Conservation (phyloP, 2,113 vertebrate genomes). For the Platycercus adscitus region DNA sequence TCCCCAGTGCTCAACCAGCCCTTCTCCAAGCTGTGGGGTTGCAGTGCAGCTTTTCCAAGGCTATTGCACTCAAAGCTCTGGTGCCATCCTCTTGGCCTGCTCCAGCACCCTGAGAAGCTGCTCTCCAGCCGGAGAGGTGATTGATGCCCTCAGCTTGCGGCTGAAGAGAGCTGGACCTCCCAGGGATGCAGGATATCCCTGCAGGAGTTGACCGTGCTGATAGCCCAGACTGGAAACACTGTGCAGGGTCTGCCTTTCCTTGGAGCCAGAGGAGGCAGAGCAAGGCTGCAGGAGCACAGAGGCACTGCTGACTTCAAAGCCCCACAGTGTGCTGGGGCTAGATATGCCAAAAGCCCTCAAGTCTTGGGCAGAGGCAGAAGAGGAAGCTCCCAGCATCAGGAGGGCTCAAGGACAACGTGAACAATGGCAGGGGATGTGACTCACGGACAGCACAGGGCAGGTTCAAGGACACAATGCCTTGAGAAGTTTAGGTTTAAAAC, state of each 20-base stretch:
- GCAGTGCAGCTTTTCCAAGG: not conserved
- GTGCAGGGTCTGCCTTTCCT: not conserved
- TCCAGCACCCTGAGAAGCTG: not conserved
- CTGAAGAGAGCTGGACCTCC: not conserved
- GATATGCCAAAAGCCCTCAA: not conserved
- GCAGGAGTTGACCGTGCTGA: not conserved
- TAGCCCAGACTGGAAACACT: not conserved
- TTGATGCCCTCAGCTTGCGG: not conserved
- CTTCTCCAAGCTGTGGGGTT: not conserved
- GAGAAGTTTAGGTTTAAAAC: conserved; percentile 50
- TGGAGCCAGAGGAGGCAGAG: not conserved
- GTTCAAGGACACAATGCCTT: conserved; percentile 60
- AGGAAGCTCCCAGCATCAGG: conserved; percentile 69
- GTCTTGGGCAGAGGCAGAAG: conserved; percentile 20
- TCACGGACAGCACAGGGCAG: conserved; percentile 22
- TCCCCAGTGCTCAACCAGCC: not conserved
- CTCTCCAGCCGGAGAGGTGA: not conserved
- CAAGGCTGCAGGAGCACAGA: not conserved
- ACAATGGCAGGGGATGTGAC: conserved; percentile 71
- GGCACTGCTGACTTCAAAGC: not conserved
- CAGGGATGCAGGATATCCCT: not conserved
- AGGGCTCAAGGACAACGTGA: not conserved
- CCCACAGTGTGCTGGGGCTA: not conserved
- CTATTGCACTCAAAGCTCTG: not conserved
- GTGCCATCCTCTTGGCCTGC: not conserved